phyloP scores from a whole-genome alignment of 2,113 vertebrate species.

The Coturnix japonica region DNA sequence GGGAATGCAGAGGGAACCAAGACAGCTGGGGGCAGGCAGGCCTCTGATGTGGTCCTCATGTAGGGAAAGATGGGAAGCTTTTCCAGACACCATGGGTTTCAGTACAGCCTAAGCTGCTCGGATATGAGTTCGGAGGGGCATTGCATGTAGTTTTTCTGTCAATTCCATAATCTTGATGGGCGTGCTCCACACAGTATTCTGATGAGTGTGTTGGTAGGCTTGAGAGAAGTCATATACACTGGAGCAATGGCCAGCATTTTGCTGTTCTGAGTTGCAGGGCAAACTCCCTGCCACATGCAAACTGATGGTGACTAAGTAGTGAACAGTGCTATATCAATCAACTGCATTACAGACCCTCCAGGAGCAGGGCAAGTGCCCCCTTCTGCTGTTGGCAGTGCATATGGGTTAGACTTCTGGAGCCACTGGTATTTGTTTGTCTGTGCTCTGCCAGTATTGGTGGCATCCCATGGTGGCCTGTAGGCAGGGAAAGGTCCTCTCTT shows the following conservation, averaged over 20 bases:
- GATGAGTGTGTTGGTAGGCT: background rate
- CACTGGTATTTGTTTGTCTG: accelerated
- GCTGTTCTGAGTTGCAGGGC: background rate
- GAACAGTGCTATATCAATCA: background rate
- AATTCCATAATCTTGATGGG: background rate
- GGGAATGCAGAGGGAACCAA: background rate
- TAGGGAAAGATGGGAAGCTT: background rate
- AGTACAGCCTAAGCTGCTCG: background rate
- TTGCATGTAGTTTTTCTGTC: background rate
- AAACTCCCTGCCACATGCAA: background rate
- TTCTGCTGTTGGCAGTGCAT: accelerated
- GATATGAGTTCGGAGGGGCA: background rate
- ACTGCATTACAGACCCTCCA: background rate
- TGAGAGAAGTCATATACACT: background rate
- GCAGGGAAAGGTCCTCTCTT: background rate
- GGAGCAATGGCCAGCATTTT: background rate
- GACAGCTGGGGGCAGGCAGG: background rate
- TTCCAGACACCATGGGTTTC: background rate
- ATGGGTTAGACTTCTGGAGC: background rate
- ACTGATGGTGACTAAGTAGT: background rate
- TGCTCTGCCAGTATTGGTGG: background rate
- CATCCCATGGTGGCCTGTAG: background rate
- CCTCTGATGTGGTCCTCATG: background rate
- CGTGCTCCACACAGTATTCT: background rate
- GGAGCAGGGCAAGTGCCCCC: background rate